These are phyloP conservation scores for Lepidonotus clava DNA, from an alignment of 2,888 invertebrate genomes.

Conservation along the genomic window DNA sequence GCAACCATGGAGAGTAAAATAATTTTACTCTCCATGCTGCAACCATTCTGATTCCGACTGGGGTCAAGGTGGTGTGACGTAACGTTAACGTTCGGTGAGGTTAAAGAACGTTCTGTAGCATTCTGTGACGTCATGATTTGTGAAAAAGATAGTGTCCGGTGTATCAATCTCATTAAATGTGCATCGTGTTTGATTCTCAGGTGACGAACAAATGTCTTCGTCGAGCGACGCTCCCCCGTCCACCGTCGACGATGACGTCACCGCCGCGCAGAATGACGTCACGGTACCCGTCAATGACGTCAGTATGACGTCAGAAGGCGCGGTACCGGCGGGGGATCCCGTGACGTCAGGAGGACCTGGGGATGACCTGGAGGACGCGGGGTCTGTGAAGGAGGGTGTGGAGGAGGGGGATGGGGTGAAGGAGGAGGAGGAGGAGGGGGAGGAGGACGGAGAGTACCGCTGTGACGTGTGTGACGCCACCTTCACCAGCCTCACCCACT, in stretches of 20 bases:
- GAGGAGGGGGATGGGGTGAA: slow-evolving; percentile 51
- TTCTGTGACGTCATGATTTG: too few relatives aligned
- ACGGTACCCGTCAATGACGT: background rate
- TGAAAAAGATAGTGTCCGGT: too few relatives aligned
- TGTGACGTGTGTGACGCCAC: slow-evolving; percentile 73
- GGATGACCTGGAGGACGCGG: background rate
- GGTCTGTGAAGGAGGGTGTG: background rate
- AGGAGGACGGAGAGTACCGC: slow-evolving; percentile 58
- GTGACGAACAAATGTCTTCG: slow-evolving; percentile 11
- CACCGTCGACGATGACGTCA: background rate
- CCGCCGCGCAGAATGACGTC: background rate
- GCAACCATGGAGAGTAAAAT: too few relatives aligned
- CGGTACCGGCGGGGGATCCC: too few relatives aligned
- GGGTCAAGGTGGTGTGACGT: too few relatives aligned
- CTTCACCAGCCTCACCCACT: slow-evolving; percentile 72
- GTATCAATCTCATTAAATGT: too few relatives aligned
- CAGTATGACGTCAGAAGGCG: background rate
- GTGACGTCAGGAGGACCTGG: background rate
- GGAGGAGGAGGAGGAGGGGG: slow-evolving; percentile 18
- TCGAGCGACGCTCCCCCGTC: slow-evolving; percentile 2
- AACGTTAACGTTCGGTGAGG: too few relatives aligned
- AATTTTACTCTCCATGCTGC: too few relatives aligned
- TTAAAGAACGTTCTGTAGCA: too few relatives aligned
- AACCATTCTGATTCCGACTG: too few relatives aligned
- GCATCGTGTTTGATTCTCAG: too few relatives aligned